Base-by-base conservation (phyloP, 2,797 vertebrate species). In the Tapera naevia region DNA sequence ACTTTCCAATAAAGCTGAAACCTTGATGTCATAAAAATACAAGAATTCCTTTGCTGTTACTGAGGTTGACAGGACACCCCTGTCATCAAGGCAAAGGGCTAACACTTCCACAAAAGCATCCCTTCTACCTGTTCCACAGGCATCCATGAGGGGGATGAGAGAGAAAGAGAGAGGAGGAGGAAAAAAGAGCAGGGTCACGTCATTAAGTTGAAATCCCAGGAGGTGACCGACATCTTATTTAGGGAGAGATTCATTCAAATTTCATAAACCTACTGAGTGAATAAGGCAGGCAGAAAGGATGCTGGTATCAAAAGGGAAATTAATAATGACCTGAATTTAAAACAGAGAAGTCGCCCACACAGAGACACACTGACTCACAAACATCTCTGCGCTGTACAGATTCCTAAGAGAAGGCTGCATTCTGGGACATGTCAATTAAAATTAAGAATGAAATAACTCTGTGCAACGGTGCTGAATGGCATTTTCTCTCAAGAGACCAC, bases 391-490 rank as follows among this genome's bases (percentile, higher is more conserved):
- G n/a, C 89, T 1, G 17, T 11, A 30, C 4, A 24, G 33, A 22
- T 18, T 35, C 9, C 3, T 45, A 62, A 57, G 80, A 72, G 74
- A 43, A 48, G 67, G 91, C 8, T 91, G 94, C 90, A 96, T 96
- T 95, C 95, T 97, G 95, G 95, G 94, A 95, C 75, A 60, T 10
- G 96, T 93, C 96, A 95, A 94, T 96, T 96, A 95, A 95, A 96
- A 96, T 97, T 96, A 96, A 85, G 93, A 94, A 93, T 75, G 74
- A 96, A 96, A 91, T 94, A 96, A 94, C 95, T 91, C 83, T 94
- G 95, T 92, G 93, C 95, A 96, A 92, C 16, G 9, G 86, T 89
- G 95, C 95, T 94, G 93, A 96, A 97, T 97, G 96, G 96, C 95
- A 94, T 94, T 78, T 94, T 91, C 86, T 94, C 94, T 87, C 86